Base-by-base conservation (phyloP, 2,113 vertebrate genomes). In the Takifugu bimaculatus region DNA sequence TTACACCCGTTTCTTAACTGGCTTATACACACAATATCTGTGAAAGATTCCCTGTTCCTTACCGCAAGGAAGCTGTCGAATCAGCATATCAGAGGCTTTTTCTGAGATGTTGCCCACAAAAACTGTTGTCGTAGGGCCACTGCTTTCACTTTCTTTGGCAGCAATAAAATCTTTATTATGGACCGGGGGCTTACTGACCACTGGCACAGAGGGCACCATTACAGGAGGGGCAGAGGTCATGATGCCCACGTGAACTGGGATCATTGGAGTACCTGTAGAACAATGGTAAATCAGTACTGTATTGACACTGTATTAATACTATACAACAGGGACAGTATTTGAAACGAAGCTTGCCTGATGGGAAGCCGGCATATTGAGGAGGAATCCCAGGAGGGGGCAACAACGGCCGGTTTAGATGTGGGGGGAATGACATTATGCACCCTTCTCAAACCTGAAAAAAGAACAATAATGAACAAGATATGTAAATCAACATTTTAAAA, bases 51-150 rank as follows among this genome's bases (percentile, higher is more conserved):
- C 7, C 12, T 13, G 3, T 50, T 32, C 83, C 95, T 96, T 89
- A 99, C 97, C 60, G 97, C 95, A 50, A 99, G 87, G 57, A 99
- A 99, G 92, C 72, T 99, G 97, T 87, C 97, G 88, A 81, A 99
- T 98, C 29, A 99, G 92, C 97, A 99, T 97, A 71, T 99, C 97
- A 1, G 97, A 99, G 6, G 97, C 97, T 85, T 97, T 99, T 77
- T 99, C 97, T 0, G 97, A 98, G 84, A 99, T 99, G 80, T 98
- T 99, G 61, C 97, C 97, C 53, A 99, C 97, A 88, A 99, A 99
- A 63, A 99, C 97, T 0, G 97, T 99, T 51, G 97, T 99, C 3
- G 96, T 99, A 15, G 97, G 97, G 13, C 97, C 96, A 0, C 92
- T 94, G 71, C 98, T 95, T 51, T 95, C 95, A 0, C 90, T 91